Base-by-base conservation (phyloP, 2,888 invertebrate species). In the Gnatocerus cornutus region DNA sequence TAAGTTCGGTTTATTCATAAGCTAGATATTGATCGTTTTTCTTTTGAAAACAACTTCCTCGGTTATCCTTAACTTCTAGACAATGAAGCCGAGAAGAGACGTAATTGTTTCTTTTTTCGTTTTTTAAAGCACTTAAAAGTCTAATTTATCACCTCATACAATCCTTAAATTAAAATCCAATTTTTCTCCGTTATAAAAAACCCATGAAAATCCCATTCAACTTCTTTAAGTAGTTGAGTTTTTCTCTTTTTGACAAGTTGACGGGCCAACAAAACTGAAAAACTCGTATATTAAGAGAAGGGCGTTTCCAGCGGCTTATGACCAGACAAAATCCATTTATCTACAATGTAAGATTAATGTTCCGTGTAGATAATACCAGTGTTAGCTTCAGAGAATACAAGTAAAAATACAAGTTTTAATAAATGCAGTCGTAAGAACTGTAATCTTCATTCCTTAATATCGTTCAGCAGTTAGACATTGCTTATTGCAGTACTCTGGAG, bases 401-500 rank as follows among this genome's bases (percentile, higher is more conserved):
- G 21, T 9, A 56, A 59, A 46, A 46, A 29, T 41, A 30, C 16
- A 41, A 56, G 41, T 27, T 10, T 45, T 59, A 59, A 59, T 59
- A 59, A 59, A 59, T 59, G 59, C 59, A 59, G 41, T 29, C 12
- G 9, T 29, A 50, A 58, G 41, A 48, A 4, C 9, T 37, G 37
- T 10, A 21, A 14, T 29, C 29, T 48, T 61, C 59, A 48, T 69
- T 64, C 59, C 59, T 53, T 69, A 69, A 69, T 65, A 66, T 65
- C 46, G 59, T 65, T 52, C 65, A 46, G 69, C 64, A 66, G 66
- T 70, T 66, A 70, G 52, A 70, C 65, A 53, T 55, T 70, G 66
- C 69, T 70, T 70, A 70, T 70, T 70, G 69, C 73, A 58, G 50
- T 39, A 41, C 61, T 68, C 69, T 56, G 39, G 55, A 71, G 73